Base-by-base conservation (phyloP, 2,888 invertebrate genomes). In the Oxytorus armatus region DNA sequence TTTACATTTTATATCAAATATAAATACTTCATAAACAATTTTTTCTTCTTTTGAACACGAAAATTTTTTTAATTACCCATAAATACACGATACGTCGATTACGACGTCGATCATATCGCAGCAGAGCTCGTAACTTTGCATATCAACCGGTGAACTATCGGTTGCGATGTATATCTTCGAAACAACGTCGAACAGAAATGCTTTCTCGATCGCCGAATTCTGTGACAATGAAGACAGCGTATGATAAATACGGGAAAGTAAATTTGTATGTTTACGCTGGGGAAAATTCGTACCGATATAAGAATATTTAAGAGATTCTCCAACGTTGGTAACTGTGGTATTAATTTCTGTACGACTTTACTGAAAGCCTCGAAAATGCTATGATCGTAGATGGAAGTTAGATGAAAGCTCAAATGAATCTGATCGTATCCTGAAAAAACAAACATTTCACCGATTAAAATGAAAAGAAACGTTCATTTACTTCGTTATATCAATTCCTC, bases 41-140 rank as follows among this genome's bases (percentile, higher is more conserved):
- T 53, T 33, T 16, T 33, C 16, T 55, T 11, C 23, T 16, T 55
- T 33, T 1, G 8, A 10, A 1, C 36, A 36, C 10, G 36, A 36
- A 8, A 36, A 47, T 72, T 72, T 29, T n/a, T 73, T 44, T 7
- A 23, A 91, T 92, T 92, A 96, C 97, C 99, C 99, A 93, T 99
- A 99, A 92, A 99, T 99, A 93, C 98, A 98, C 7, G 99, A 99
- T 79, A 99, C 96, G 93, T 99, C 99, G 86, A 99, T 98, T 73
- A 99, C 98, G 66, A 99, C 98, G 93, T 99, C 99, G 88, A 99
- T 99, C 99, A 99, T 99, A 93, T 99, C 99, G 93, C 99, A 99
- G 93, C 99, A 99, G 47, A 99, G 93, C 92, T 99, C 99, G 91
- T 99, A 99, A 89, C 98, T 98, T 93, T 99, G 99, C 99, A 99